phyloP scores from a whole-genome alignment of 2,113 vertebrate species.

The Vombatus ursinus region DNA sequence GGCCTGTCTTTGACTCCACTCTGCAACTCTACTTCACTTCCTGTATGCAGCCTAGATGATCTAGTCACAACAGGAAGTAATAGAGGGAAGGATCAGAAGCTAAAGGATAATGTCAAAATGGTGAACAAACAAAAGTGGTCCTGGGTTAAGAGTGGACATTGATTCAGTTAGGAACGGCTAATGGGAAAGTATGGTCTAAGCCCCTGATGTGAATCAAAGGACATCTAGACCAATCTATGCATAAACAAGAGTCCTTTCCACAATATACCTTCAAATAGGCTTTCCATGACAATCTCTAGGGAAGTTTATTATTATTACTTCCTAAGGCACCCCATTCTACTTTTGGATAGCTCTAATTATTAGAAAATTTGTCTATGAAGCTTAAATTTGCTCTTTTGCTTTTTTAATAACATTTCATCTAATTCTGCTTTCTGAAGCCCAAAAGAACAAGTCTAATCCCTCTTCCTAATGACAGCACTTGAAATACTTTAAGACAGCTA shows the following conservation, averaged over 20 bases:
- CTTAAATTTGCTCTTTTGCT: neutral
- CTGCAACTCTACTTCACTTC: neutral
- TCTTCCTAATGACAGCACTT: neutral
- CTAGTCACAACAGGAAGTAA: neutral
- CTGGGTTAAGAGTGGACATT: neutral
- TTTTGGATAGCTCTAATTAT: neutral
- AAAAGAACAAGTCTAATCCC: neutral
- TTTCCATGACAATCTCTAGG: too few relatives aligned
- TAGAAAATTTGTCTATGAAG: neutral
- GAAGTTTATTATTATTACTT: too few relatives aligned
- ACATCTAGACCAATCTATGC: neutral
- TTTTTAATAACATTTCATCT: neutral
- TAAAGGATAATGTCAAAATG: neutral
- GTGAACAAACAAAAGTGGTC: neutral
- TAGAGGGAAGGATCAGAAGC: neutral
- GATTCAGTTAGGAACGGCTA: neutral
- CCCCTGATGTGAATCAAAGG: neutral
- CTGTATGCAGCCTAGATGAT: neutral
- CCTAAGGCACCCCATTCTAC: too few relatives aligned
- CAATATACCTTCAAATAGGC: neutral
- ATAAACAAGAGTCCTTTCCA: neutral
- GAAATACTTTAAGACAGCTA: neutral
- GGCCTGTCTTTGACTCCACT: neutral
- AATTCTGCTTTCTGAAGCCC: neutral
- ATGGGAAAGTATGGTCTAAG: neutral